These are phyloP conservation scores for Corythaeola cristata DNA, from an alignment of 2,113 vertebrate species.

Conservation along the genomic window DNA sequence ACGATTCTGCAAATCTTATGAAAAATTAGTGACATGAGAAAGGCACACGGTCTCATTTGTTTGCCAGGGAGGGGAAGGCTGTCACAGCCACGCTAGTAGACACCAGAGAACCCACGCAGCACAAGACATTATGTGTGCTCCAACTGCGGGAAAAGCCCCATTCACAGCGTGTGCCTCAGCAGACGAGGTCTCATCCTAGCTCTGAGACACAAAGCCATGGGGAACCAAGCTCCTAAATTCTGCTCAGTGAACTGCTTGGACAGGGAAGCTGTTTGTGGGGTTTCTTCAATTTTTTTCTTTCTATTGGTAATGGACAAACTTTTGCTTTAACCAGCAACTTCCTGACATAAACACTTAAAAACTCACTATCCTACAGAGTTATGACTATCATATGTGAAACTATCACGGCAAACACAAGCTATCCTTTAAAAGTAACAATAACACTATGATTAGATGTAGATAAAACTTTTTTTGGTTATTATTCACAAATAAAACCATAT, in stretches of 20 bases:
- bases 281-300: neutral
- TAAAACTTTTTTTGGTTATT: neutral
- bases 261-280: neutral
- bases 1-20: neutral
- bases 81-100: neutral
- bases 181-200: neutral
- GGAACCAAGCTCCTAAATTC: neutral
- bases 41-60: accelerated
- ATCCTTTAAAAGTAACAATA: neutral
- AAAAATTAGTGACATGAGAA: neutral
- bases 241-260: neutral
- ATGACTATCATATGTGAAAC: neutral
- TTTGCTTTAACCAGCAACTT: neutral
- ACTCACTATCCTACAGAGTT: neutral
- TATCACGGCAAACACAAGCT: neutral
- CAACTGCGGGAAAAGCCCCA: neutral
- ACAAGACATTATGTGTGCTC: neutral
- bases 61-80: neutral
- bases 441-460: neutral
- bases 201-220: neutral
- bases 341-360: neutral
- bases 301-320: neutral
- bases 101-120: neutral
- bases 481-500: neutral
- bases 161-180: neutral